Percentiles rank a stretch among this genome's conserved stretches.
Evolutionary conservation across 2,797 vertebrate species (phyloP).

Genomic region (Intellagama lesueurii): DNA sequence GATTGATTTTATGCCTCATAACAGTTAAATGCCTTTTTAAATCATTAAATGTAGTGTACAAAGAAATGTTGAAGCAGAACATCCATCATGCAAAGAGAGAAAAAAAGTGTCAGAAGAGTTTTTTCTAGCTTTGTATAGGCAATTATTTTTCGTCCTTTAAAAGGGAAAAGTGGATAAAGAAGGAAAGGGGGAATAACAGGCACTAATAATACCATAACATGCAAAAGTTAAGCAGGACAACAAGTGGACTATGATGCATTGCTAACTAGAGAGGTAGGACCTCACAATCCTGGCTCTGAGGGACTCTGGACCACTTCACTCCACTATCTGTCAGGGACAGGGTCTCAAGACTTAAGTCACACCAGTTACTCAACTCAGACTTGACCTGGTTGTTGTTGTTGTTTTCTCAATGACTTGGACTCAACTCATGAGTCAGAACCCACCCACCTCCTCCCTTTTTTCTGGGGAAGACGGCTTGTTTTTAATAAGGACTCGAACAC

Average conservation of each 20-base stretch:
- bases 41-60: conserved; percentile 61
- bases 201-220: neutral
- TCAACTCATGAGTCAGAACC: too few relatives aligned
- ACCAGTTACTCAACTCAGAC: too few relatives aligned
- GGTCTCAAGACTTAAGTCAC: too few relatives aligned
- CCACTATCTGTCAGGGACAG: too few relatives aligned
- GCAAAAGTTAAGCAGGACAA: neutral
- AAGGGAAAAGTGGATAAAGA: neutral
- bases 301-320: too few relatives aligned
- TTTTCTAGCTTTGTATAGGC: neutral
- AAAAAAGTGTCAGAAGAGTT: neutral
- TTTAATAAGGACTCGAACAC: too few relatives aligned
- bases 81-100: neutral
- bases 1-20: conserved; percentile 67
- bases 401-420: too few relatives aligned
- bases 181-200: neutral
- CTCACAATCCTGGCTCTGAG: too few relatives aligned
- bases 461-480: too few relatives aligned
- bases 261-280: neutral
- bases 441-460: too few relatives aligned
- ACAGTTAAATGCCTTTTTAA: conserved; percentile 65
- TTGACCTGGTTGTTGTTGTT: too few relatives aligned
- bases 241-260: neutral
- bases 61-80: conserved; percentile 41
- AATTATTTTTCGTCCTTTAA: conserved; percentile 11